Evolutionary conservation across 2,797 vertebrate genomes (phyloP), one percentile per base, ranked within the genome.

Genomic region (Myioborus miniatus): DNA sequence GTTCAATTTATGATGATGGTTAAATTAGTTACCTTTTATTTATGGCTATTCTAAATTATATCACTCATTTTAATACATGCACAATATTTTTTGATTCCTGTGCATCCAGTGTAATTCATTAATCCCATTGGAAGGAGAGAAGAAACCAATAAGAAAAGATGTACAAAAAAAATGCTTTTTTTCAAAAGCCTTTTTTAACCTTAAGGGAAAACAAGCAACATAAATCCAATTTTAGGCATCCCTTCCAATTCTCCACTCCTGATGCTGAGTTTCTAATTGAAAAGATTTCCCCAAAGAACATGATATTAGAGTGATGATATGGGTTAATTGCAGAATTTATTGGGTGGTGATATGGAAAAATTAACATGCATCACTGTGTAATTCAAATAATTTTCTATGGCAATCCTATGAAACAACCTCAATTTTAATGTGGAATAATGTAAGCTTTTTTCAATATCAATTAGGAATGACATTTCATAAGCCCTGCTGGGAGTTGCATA

Each of bases 311-410:
- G 36, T 19, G 75, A 94, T 83, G n/a, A 93, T 89, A 75, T 83
- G 89, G 91, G 84, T 95, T 94, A 96, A 96, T 95, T 94, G 82
- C 24, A 78, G 64, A 83, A 85, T 89, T 86, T 94, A 86, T 87
- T 87, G 84, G 53, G 46, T 81, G n/a, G 50, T 49, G 84, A 83
- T 87, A 87, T 65, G 72, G 82, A 87, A 95, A 93, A 92, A 95
- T 94, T 95, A 84, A 94, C 47, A 65, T 17, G 23, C 26, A 74
- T 89, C 43, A 72, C 76, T 83, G 43, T 90, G 81, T 81, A 87
- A 95, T 92, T 87, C 39, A 37, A 65, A 68, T 81, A 50, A 87
- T 91, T 93, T 95, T 78, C 76, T 81, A 50, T 72, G 36, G n/a
- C 39, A 97, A 87, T 87, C 30, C 47, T 81, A 72, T 37, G 36